These are phyloP conservation scores for Muntiacus reevesi DNA, from an alignment of 2,113 vertebrate species.

Conservation along the genomic window DNA sequence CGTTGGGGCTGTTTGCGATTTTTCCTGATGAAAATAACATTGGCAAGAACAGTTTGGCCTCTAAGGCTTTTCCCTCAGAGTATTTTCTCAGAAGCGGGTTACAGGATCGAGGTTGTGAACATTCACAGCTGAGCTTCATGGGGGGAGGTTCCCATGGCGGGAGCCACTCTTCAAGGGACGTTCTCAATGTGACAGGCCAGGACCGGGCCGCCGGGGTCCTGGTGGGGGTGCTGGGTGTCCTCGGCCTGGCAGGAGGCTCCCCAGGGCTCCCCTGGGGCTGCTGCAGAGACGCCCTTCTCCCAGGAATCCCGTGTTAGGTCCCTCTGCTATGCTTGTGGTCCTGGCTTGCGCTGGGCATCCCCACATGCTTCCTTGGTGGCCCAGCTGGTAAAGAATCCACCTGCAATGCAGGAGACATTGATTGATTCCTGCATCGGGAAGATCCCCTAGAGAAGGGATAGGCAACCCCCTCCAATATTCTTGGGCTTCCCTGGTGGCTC, in stretches of 20 bases:
- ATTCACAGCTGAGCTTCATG: accelerated
- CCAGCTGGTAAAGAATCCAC: not conserved
- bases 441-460: too few species aligned
- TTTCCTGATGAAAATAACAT: not conserved
- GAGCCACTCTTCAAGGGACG: accelerated
- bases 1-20: not conserved
- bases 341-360: not conserved
- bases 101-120: accelerated
- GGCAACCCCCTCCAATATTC: too few species aligned
- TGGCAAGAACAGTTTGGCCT: not conserved
- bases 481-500: too few species aligned
- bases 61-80: not conserved
- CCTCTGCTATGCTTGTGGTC: not conserved
- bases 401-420: not conserved
- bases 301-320: not conserved
- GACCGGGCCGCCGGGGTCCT: accelerated
- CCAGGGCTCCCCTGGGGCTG: not conserved
- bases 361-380: not conserved
- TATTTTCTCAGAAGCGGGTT: not conserved
- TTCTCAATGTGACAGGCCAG: not conserved
- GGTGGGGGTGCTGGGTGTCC: not conserved
- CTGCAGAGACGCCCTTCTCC: not conserved
- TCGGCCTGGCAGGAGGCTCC: not conserved
- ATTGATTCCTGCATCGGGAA: too few species aligned
- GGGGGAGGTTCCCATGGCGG: accelerated